Conservation (phyloP, 1,140 invertebrate species). For the Macrobrachium rosenbergii region DNA sequence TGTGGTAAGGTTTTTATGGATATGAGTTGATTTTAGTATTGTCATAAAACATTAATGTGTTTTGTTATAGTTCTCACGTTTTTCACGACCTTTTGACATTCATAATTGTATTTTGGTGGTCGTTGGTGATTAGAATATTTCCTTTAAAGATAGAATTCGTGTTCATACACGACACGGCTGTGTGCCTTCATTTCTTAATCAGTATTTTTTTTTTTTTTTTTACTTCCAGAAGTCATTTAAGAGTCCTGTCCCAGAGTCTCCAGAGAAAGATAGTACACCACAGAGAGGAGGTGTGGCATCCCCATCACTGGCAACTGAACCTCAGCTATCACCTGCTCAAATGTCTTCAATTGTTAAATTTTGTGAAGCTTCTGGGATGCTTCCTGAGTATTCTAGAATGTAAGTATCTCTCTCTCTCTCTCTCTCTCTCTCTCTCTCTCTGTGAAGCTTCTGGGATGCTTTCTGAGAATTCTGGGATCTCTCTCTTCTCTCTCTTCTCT, state of each 20-base stretch:
- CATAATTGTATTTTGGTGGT: too few relatives aligned
- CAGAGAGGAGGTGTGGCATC: slow-evolving; percentile 63
- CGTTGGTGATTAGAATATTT: too few relatives aligned
- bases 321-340: slow-evolving; percentile 73
- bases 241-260: slow-evolving; percentile 68
- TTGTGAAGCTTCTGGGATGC: slow-evolving; percentile 68
- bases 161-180: too few relatives aligned
- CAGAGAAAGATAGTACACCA: slow-evolving; percentile 64
- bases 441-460: slow-evolving; percentile 67
- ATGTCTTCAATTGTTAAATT: slow-evolving; percentile 80
- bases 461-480: slow-evolving; percentile 45
- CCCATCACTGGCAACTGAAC: slow-evolving; percentile 43
- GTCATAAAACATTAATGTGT: too few relatives aligned
- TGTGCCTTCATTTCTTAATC: too few relatives aligned
- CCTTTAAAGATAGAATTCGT: too few relatives aligned
- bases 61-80: too few relatives aligned
- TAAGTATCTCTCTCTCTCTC: slow-evolving; percentile 4
- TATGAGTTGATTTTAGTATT: too few relatives aligned
- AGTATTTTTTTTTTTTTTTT: background rate
- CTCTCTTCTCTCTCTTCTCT: background rate
- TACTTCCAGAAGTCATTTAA: slow-evolving; percentile 73
- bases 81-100: too few relatives aligned
- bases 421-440: too few relatives aligned
- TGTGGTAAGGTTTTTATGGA: too few relatives aligned
- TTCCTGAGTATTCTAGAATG: slow-evolving; percentile 57